Conservation (phyloP, 1,140 invertebrate species). For the Belonocnema kinseyi region DNA sequence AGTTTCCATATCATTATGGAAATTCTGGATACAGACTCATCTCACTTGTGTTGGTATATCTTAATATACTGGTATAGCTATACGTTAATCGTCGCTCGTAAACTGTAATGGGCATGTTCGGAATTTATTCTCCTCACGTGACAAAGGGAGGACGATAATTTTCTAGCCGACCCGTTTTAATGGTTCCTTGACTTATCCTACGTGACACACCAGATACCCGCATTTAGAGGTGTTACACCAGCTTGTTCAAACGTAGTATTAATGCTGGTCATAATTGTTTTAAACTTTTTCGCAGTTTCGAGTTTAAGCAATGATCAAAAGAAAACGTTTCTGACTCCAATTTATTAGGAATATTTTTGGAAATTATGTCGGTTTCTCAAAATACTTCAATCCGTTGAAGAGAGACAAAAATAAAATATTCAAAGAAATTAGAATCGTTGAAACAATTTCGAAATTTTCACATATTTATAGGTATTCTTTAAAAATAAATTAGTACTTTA, state of each 20-base stretch:
- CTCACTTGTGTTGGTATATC: conserved; percentile 49
- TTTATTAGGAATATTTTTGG: no score
- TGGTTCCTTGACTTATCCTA: no score
- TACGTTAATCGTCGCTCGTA: conserved; percentile 56
- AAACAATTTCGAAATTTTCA: no score
- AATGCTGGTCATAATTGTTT: neutral
- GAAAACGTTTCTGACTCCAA: no score
- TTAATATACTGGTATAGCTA: conserved; percentile 56
- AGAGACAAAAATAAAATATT: no score
- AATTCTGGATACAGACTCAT: conserved; percentile 48
- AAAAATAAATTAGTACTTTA: no score
- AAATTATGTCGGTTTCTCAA: no score
- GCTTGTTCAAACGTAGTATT: conserved; percentile 3
- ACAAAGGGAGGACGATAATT: conserved; percentile 55
- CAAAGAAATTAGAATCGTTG: no score
- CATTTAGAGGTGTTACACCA: conserved; percentile 37
- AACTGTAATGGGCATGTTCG: conserved; percentile 57
- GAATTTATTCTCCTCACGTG: conserved; percentile 57
- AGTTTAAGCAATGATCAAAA: no score
- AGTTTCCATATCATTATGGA: conserved; percentile 61
- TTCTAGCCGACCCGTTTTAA: conserved; percentile 46
- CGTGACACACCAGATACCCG: conserved; percentile 25
- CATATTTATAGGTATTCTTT: no score
- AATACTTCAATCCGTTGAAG: no score
- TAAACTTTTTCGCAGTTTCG: no score